A percentile compares a stretch with the other conserved stretches of the same genome.
Evolutionary conservation across 2,888 invertebrate species (phyloP).

Genomic region (Netelia melanura): DNA sequence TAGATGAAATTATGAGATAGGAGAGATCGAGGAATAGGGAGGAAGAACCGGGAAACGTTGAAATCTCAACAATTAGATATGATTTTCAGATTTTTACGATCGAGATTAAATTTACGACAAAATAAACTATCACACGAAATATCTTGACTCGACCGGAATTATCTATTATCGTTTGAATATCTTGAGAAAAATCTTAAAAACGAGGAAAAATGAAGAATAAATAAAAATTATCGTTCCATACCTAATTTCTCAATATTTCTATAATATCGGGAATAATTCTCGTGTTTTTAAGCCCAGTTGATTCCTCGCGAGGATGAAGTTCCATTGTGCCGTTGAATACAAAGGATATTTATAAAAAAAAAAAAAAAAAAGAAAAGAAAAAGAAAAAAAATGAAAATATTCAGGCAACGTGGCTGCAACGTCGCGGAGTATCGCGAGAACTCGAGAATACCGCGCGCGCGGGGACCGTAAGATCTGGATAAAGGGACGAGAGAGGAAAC

Average conservation of each 20-base stretch:
- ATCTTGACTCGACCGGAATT: no score
- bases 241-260: not conserved
- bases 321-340: not conserved
- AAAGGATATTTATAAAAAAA: not conserved
- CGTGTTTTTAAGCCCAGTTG: no score
- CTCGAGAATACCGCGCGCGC: conserved; percentile 29
- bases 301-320: no score
- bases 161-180: no score
- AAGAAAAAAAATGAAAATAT: not conserved
- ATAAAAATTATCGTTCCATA: not conserved
- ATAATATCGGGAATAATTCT: not conserved
- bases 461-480: not conserved
- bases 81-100: no score
- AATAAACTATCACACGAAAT: no score
- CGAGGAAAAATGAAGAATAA: not conserved
- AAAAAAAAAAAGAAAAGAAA: not conserved
- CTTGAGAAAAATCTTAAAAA: no score
- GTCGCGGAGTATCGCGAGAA: conserved; percentile 27
- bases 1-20: not conserved
- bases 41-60: not conserved
- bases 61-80: not conserved
- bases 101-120: no score
- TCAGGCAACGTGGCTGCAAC: not conserved
- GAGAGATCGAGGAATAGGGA: not conserved
- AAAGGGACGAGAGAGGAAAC: conserved; percentile 25